Evolutionary conservation across 2,888 invertebrate species (phyloP).

Genomic region (Taphrorychus bicolor): DNA sequence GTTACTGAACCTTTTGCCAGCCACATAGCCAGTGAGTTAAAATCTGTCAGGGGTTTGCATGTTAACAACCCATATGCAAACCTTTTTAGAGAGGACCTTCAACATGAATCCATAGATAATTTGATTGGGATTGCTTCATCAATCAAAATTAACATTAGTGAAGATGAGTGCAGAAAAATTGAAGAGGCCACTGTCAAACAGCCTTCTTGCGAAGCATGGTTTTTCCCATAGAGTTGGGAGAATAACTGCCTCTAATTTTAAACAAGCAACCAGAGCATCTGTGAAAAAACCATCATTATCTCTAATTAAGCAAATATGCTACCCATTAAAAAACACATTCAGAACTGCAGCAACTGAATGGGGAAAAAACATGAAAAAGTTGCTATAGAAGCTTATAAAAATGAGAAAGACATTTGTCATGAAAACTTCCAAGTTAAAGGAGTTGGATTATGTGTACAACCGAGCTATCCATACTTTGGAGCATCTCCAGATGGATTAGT

Average conservation of each 20-base stretch:
- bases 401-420: background rate
- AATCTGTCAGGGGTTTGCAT: no score
- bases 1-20: no score
- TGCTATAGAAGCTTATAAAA: no score
- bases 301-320: background rate
- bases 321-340: background rate
- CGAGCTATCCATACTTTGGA: background rate
- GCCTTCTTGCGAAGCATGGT: background rate
- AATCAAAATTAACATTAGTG: no score
- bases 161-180: background rate
- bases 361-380: no score
- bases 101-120: no score
- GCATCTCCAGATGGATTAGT: no score
- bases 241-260: background rate
- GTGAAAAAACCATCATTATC: background rate
- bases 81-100: no score
- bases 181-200: background rate
- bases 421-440: background rate
- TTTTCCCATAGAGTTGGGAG: background rate
- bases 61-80: no score
- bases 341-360: background rate
- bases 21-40: no score
- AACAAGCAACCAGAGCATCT: background rate
- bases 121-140: no score
- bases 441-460: background rate